Evolutionary conservation across 2,113 vertebrate species (phyloP), one percentile per base, ranked within the genome.

Genomic region (Corythoichthys intestinalis): DNA sequence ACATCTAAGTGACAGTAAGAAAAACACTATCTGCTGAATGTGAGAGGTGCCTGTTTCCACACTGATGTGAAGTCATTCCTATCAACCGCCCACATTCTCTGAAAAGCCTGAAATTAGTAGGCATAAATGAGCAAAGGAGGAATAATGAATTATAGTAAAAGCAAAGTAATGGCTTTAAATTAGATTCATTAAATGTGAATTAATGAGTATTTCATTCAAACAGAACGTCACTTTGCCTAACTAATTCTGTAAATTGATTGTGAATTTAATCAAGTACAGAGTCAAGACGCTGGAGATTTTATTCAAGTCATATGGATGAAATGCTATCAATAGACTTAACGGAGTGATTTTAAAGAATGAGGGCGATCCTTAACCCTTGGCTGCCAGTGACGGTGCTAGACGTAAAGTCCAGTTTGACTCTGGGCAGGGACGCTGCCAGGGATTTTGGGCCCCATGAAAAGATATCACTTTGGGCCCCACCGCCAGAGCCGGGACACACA

Each of bases 41-140:
- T n/a, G n/a, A n/a, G n/a, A n/a, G n/a, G n/a, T n/a, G n/a, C n/a
- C n/a, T n/a, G n/a, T n/a, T n/a, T n/a, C 66, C 69, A 6, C 64
- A 35, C 66, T 68, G 38, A 66, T 52, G 28, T 12, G 8, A 69
- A 67, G 14, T 41, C 62, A 60, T 4, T 15, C 38, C 68, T 82
- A 80, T 70, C 67, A 79, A 61, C 67, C 60, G 2, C 44, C n/a
- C 49, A 52, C 67, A 68, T 60, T 69, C 52, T 7, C 65, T 58
- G 50, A 28, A 44, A 14, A 65, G 58, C 58, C 48, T 65, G 0
- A 15, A 41, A 59, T 7, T 67, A 60, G 38, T 6, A 35, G 62
- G 65, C 11, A 14, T 15, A 14, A 47, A 39, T 38, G 47, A 60
- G n/a, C 37, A 6, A 61, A 4, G 17, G 20, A n/a, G 4, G n/a